These are phyloP conservation scores for Sylvia atricapilla DNA, from an alignment of 2,113 vertebrate species.

Conservation along the genomic window DNA sequence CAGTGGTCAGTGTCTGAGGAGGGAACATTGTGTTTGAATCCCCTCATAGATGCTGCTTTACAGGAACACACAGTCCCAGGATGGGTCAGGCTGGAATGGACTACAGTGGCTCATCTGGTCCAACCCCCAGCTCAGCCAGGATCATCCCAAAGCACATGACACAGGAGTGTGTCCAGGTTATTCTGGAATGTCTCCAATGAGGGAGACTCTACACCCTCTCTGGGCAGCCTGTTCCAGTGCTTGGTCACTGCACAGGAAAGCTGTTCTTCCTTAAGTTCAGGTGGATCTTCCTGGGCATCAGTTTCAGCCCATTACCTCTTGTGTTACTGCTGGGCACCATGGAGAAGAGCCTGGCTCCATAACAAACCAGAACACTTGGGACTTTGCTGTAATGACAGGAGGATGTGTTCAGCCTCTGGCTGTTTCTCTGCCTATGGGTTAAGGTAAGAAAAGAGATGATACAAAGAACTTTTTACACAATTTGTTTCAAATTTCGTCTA, in stretches of 20 bases:
- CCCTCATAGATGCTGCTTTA: fast-evolving
- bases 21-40: not conserved
- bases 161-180: not conserved
- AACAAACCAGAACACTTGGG: not conserved
- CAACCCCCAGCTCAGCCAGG: not conserved
- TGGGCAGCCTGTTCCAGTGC: not conserved
- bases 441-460: not conserved
- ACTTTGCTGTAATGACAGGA: not conserved
- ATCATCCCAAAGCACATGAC: not conserved
- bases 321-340: not conserved
- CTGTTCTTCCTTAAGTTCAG: not conserved
- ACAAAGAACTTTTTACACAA: not conserved
- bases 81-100: not conserved
- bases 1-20: not conserved
- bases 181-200: not conserved
- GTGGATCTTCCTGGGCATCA: not conserved
- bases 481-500: not conserved
- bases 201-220: not conserved
- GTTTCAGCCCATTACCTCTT: not conserved
- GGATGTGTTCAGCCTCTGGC: not conserved
- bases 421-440: not conserved
- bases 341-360: not conserved
- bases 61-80: not conserved
- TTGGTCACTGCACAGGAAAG: not conserved
- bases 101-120: not conserved